phyloP scores from a whole-genome alignment of 2,797 vertebrate species.

The Myioborus miniatus region DNA sequence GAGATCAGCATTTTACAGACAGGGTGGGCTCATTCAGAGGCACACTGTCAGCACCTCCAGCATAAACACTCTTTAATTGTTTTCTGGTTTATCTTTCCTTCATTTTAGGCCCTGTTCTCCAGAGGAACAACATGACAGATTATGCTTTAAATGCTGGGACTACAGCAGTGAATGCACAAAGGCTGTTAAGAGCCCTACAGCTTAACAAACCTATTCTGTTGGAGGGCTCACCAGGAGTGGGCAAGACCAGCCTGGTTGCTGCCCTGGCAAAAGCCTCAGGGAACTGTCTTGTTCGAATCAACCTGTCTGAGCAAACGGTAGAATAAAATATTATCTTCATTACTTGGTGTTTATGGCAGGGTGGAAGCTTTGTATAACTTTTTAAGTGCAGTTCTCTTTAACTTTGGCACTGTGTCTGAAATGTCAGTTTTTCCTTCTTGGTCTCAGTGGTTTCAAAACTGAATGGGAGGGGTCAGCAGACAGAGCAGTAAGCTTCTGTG shows the following conservation, averaged over 20 bases:
- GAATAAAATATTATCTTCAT: neutral
- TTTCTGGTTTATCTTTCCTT: neutral
- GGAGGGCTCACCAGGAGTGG: constrained; percentile 96
- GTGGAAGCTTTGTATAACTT: neutral
- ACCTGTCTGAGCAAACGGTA: constrained; percentile 97
- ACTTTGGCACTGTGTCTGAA: neutral
- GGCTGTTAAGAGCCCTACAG: constrained; percentile 90
- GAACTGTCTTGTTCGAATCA: constrained; percentile 92
- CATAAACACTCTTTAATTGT: neutral
- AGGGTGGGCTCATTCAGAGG: neutral
- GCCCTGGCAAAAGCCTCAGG: constrained; percentile 94
- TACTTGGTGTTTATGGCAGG: neutral
- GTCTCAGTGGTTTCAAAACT: neutral
- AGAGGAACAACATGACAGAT: constrained; percentile 78
- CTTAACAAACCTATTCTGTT: constrained; percentile 91
- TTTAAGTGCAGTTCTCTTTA: neutral
- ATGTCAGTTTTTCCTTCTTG: neutral
- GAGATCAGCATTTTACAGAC: neutral
- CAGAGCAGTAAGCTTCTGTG: neutral
- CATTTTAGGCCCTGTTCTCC: constrained; percentile 79
- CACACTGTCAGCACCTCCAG: neutral
- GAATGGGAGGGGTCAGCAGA: neutral
- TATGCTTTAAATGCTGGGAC: constrained; percentile 92
- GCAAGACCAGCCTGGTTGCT: constrained; percentile 94
- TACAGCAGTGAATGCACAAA: constrained; percentile 91